Conservation (phyloP, 2,888 invertebrate genomes). For the Agonum fuliginosum region DNA sequence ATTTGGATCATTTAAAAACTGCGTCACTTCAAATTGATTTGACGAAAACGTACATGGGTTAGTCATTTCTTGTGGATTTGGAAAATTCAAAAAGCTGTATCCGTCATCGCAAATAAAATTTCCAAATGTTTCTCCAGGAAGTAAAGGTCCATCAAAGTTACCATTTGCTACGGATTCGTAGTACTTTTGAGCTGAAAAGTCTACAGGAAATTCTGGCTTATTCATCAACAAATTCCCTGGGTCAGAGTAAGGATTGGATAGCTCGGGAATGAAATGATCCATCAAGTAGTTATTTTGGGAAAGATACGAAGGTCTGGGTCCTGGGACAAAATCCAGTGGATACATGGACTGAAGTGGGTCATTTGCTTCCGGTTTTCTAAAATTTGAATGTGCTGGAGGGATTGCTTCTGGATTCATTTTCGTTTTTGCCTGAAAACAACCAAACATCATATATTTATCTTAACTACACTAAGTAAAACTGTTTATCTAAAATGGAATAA, state of each 20-base stretch:
- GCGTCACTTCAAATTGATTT: slow-evolving; percentile 24
- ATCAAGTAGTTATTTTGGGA: slow-evolving; percentile 27
- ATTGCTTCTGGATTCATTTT: background rate
- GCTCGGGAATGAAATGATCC: slow-evolving; percentile 21
- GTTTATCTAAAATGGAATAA: no score
- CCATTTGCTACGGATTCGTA: slow-evolving; percentile 53
- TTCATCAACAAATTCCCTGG: background rate
- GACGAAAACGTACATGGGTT: slow-evolving; percentile 11
- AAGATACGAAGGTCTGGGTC: slow-evolving; percentile 6
- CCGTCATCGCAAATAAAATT: slow-evolving; percentile 43
- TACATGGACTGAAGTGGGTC: background rate
- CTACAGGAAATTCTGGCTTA: slow-evolving; percentile 37
- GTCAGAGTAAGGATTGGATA: background rate
- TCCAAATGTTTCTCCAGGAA: slow-evolving; percentile 34
- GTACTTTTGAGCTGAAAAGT: slow-evolving; percentile 52
- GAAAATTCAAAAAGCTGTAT: slow-evolving; percentile 20
- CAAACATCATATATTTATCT: no score
- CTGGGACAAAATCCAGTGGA: background rate
- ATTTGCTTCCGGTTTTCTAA: background rate
- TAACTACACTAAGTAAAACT: no score
- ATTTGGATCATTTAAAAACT: slow-evolving; percentile 17
- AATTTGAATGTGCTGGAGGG: background rate
- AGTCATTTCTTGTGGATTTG: slow-evolving; percentile 30
- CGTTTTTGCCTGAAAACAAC: background rate
- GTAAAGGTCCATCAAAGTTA: slow-evolving; percentile 42